Percentiles rank a stretch among this genome's conserved stretches.
phyloP scores from a whole-genome alignment of 2,113 vertebrate genomes.

The Ictidomys tridecemlineatus region DNA sequence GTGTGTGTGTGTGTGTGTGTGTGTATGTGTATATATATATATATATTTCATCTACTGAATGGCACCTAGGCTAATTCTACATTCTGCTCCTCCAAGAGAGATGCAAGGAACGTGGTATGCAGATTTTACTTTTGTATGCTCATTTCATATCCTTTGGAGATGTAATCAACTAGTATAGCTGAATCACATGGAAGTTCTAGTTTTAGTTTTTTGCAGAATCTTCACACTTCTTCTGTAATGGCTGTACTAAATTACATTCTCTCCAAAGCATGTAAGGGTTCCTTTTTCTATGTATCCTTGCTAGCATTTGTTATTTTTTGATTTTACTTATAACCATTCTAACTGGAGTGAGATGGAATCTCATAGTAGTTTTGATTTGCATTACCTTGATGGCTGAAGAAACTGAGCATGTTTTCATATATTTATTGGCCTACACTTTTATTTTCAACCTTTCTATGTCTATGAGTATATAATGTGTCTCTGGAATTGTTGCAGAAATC shows the following conservation, averaged over 20 bases:
- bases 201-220: not conserved
- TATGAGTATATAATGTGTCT: not conserved
- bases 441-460: not conserved
- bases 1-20: no score
- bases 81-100: not conserved
- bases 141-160: not conserved
- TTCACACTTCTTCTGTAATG: not conserved
- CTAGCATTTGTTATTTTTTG: not conserved
- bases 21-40: not conserved
- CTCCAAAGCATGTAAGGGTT: not conserved
- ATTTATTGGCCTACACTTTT: not conserved
- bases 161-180: not conserved
- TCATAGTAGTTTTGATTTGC: not conserved
- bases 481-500: not conserved
- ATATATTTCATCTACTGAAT: not conserved
- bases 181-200: not conserved
- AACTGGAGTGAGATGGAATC: not conserved
- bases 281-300: not conserved
- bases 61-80: not conserved
- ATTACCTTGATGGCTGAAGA: not conserved
- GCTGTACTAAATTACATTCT: not conserved
- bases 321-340: not conserved
- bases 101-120: not conserved
- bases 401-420: not conserved
- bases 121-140: not conserved